Percentiles rank a stretch among this genome's conserved stretches.
Evolutionary conservation across 2,797 vertebrate genomes (phyloP).

Genomic region (Ptychadena robeensis): DNA sequence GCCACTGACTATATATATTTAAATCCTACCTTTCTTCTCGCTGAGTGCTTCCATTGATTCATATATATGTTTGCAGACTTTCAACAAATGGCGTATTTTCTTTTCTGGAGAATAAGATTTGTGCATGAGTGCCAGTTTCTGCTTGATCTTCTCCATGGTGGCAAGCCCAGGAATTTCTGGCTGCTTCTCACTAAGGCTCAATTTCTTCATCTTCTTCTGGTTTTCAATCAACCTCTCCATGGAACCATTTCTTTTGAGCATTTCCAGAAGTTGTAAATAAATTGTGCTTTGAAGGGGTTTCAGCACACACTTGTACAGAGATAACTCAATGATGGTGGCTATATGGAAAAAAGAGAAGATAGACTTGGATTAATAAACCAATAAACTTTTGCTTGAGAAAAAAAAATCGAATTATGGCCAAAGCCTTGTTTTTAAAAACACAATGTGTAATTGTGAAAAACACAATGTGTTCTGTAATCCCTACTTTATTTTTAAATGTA

Average conservation of each 20-base stretch:
- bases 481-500: no score
- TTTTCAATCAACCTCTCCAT: slow-evolving; percentile 74
- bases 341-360: background rate
- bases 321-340: slow-evolving; percentile 81
- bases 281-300: slow-evolving; percentile 78
- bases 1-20: no score
- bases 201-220: slow-evolving; percentile 71
- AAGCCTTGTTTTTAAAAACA: no score
- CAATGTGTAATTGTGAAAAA: no score
- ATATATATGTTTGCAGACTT: slow-evolving; percentile 86
- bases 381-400: no score
- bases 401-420: no score
- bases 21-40: slow-evolving; percentile 54
- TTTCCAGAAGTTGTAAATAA: slow-evolving; percentile 74
- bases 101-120: slow-evolving; percentile 82
- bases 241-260: slow-evolving; percentile 69
- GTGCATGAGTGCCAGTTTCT: slow-evolving; percentile 79
- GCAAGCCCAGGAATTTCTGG: slow-evolving; percentile 75
- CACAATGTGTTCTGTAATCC: no score
- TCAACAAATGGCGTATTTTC: slow-evolving; percentile 83
- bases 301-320: slow-evolving; percentile 82
- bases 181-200: slow-evolving; percentile 71
- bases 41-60: slow-evolving; percentile 77
- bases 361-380: background rate
- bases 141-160: slow-evolving; percentile 79